Evolutionary conservation across 2,113 vertebrate genomes (phyloP), one percentile per base, ranked within the genome.

Genomic region (Sminthopsis crassicaudata): DNA sequence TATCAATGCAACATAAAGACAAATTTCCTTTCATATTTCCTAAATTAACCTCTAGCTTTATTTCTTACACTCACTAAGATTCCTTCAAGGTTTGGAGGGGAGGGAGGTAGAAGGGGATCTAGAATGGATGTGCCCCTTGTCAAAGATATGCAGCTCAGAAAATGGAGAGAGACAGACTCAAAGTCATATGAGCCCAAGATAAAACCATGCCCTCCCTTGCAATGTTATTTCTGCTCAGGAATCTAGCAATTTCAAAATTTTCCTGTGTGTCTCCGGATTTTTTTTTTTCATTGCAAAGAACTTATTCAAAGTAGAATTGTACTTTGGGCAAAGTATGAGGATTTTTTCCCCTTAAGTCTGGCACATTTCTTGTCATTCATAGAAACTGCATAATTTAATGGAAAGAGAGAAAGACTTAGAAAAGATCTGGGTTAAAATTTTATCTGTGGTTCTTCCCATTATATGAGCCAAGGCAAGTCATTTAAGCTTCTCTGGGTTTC

Each of bases 21-120:
- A 95, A 46, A 96, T 89, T 95, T 96, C 96, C 91, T 92, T 46
- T 95, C 91, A 90, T 97, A 97, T 97, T 97, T 96, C 89, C 93
- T 97, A 95, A 97, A 97, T 98, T 98, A 97, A 96, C 94, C 91
- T 97, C 90, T 92, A 95, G 95, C 96, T 94, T 36, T 94, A 96
- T 91, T 94, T 96, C 94, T 96, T 95, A 95, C 96, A 93, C 30
- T 25, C 42, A 91, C 91, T 92, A 93, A 88, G 67, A 91, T 93
- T 95, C 67, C 88, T 97, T 90, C 91, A 95, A 96, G 92, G 95
- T 90, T 97, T 89, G 1, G 0, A 76, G 95, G 67, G n/a, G n/a
- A 84, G 84, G 91, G 91, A 93, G 92, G 94, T 88, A 48, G 93
- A 95, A 53, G n/a, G 84, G 91, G 91, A 93, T 94, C 94, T 89